Evolutionary conservation across 2,888 invertebrate genomes (phyloP), one percentile per base, ranked within the genome.

Genomic region (Melipona beecheii): DNA sequence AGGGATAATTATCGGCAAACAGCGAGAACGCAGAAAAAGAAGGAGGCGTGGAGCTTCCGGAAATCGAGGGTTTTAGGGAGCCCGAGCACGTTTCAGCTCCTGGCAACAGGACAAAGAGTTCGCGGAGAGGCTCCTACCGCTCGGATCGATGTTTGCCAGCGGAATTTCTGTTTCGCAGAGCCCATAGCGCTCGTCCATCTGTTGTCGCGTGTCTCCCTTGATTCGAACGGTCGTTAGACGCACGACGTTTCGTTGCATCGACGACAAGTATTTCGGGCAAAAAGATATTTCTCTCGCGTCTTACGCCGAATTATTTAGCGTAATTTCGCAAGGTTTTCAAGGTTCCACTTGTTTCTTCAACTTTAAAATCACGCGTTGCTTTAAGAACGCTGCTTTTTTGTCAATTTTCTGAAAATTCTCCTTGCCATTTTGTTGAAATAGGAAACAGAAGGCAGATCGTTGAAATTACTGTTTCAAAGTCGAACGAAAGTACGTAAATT

Each of bases 21-120:
- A 58, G 6, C 9, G 19, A 58, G 43, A 71, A 24, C 58, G 13
- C 58, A 24, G 9, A 19, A 43, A 58, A 71, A 64, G 27, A 43
- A 71, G 13, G 1, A 43, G 43, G 43, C 43, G 43, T 1, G 19
- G 36, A 71, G 58, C 43, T 58, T 71, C 9, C 58, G 58, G 71
- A 68, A 43, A 82, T 79, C 58, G 80, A 36, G 31, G 68, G 31
- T 76, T 85, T 82, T 76, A 71, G 78, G 76, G 64, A 81, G 68
- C 73, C 56, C 4, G 19, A 62, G 78, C 83, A 83, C 74, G 85
- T 70, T 72, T 62, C 58, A 56, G 71, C 74, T 87, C 56, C 78
- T 85, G 86, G 79, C 84, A 86, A 82, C 68, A 76, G 78, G 78
- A 86, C 86, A 86, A 87, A 86, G 82, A 86, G 81, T 84, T 75